These are phyloP conservation scores for Caenorhabditis drosophilae DNA, from an alignment of 2,888 invertebrate species.

Conservation along the genomic window DNA sequence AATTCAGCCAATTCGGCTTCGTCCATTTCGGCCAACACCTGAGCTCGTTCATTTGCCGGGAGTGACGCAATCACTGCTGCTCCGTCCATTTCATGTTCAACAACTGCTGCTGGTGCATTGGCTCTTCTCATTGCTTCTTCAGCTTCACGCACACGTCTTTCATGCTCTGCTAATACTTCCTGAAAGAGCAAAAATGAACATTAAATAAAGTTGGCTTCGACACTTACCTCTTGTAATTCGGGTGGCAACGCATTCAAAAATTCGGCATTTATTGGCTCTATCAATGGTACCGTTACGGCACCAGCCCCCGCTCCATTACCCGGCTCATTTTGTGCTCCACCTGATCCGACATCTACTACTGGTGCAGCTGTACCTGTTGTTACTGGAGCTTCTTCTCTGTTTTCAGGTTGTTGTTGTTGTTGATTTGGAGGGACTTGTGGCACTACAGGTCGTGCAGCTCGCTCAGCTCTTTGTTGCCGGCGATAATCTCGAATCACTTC, in stretches of 20 bases:
- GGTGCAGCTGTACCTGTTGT: conserved; percentile 13
- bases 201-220: no score
- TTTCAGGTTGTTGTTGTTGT: no score
- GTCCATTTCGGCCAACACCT: conserved; percentile 85
- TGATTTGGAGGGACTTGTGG: no score
- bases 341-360: conserved; percentile 22
- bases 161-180: conserved; percentile 71
- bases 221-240: conserved; percentile 81
- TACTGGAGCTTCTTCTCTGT: conserved; percentile 71
- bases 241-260: conserved; percentile 86
- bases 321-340: conserved; percentile 16
- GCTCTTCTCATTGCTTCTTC: conserved; percentile 76
- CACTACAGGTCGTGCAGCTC: conserved; percentile 42
- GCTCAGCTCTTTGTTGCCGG: conserved; percentile 73
- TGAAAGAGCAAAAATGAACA: no score
- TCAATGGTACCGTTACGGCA: conserved; percentile 28
- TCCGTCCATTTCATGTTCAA: conserved; percentile 73
- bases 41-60: conserved; percentile 70
- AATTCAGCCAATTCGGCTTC: conserved; percentile 81
- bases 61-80: conserved; percentile 84
- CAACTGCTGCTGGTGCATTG: conserved; percentile 66
- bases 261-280: conserved; percentile 79
- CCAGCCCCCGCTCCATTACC: conserved; percentile 18
- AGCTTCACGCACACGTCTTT: conserved; percentile 73
- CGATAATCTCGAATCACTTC: conserved; percentile 84